phyloP scores from a whole-genome alignment of 2,888 invertebrate species.

The Tachina lurida region DNA sequence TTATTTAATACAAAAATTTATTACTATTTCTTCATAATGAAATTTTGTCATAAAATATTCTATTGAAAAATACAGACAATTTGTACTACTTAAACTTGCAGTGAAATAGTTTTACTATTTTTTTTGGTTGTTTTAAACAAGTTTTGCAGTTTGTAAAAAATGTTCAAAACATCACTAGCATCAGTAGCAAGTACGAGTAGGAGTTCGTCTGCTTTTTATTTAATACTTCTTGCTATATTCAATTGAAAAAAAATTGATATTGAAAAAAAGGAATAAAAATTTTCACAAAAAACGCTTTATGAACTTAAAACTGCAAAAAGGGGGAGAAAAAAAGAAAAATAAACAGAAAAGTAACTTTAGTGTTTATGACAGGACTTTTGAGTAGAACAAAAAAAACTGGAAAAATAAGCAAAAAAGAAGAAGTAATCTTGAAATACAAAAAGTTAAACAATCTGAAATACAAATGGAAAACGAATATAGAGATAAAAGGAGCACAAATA shows the following conservation, averaged over 20 bases:
- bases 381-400: neutral
- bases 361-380: slow-evolving; percentile 56
- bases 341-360: slow-evolving; percentile 39
- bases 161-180: neutral
- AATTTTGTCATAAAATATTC: no score
- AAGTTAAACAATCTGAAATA: slow-evolving; percentile 33
- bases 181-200: neutral
- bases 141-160: neutral
- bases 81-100: no score
- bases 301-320: slow-evolving; percentile 15
- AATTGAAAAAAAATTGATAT: slow-evolving; percentile 27
- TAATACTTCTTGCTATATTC: neutral
- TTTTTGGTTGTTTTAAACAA: no score
- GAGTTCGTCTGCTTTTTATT: neutral
- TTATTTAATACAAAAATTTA: no score
- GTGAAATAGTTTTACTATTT: no score
- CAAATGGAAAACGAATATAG: slow-evolving; percentile 5
- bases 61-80: no score
- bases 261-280: slow-evolving; percentile 4
- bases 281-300: slow-evolving; percentile 35
- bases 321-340: neutral
- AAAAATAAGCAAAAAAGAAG: neutral
- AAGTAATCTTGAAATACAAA: slow-evolving; percentile 5
- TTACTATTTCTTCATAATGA: no score
- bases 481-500: slow-evolving; percentile 9